A percentile compares a stretch with the other conserved stretches of the same genome.
Evolutionary conservation across 2,113 vertebrate genomes (phyloP).

Genomic region (Hucho hucho): DNA sequence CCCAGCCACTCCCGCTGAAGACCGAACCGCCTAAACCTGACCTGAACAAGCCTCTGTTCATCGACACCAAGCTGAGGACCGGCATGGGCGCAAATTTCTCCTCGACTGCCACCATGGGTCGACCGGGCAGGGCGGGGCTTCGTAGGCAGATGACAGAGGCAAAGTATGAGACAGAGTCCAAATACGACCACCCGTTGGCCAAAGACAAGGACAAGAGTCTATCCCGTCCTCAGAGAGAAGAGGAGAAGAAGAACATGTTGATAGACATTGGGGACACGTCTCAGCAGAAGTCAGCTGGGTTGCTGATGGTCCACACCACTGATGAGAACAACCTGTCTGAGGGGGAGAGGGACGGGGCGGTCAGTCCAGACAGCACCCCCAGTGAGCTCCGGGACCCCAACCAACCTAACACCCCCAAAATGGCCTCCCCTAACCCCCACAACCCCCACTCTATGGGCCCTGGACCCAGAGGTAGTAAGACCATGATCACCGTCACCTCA

Average conservation of each 20-base stretch:
- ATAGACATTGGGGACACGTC: slow-evolving; percentile 81
- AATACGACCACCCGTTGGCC: slow-evolving; percentile 75
- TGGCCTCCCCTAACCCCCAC: slow-evolving; percentile 62
- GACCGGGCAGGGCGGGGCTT: slow-evolving; percentile 73
- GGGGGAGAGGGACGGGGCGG: slow-evolving; percentile 57
- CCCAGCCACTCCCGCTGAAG: slow-evolving; percentile 75
- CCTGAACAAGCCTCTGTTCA: slow-evolving; percentile 87
- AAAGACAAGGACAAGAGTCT: slow-evolving; percentile 68
- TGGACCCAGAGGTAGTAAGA: slow-evolving; percentile 62
- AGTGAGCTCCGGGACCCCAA: slow-evolving; percentile 66
- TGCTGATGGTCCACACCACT: slow-evolving; percentile 85
- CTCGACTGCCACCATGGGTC: slow-evolving; percentile 65
- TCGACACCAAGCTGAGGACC: slow-evolving; percentile 86
- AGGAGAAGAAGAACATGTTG: slow-evolving; percentile 82
- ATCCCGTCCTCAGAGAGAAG: slow-evolving; percentile 37
- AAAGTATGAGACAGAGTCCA: slow-evolving; percentile 72
- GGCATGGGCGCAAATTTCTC: slow-evolving; percentile 75
- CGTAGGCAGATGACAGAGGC: slow-evolving; percentile 78
- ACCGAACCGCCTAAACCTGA: slow-evolving; percentile 81
- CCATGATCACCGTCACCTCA: slow-evolving; percentile 78
- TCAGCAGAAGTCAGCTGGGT: slow-evolving; percentile 83
- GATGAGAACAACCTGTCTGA: slow-evolving; percentile 68
- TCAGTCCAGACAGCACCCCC: slow-evolving; percentile 53
- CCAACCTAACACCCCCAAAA: slow-evolving; percentile 52
- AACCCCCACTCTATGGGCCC: slow-evolving; percentile 38